These are phyloP conservation scores for Brachycybe producta DNA, from an alignment of 2,888 invertebrate species.

Conservation along the genomic window DNA sequence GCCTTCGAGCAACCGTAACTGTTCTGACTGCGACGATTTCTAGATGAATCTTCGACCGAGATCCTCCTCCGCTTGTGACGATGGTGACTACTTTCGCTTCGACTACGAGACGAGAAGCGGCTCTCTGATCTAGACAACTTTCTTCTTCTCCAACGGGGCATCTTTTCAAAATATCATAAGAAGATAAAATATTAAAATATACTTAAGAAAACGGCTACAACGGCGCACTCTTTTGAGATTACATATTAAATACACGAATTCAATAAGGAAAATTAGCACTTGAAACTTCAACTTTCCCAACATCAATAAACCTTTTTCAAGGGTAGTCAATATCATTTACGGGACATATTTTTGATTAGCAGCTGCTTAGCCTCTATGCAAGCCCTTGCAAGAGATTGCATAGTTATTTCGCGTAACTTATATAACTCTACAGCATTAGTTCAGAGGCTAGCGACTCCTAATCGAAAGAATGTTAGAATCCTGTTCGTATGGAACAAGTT, in stretches of 20 bases:
- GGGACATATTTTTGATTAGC: too few relatives aligned
- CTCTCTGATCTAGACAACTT: slow-evolving; percentile 15
- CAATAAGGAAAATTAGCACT: background rate
- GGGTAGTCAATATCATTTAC: too few relatives aligned
- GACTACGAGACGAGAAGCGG: slow-evolving; percentile 14
- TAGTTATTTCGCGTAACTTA: too few relatives aligned
- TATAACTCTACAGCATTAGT: too few relatives aligned
- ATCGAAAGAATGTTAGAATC: too few relatives aligned
- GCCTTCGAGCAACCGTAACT: slow-evolving; percentile 4
- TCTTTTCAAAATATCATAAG: slow-evolving; percentile 5
- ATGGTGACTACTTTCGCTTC: slow-evolving; percentile 12
- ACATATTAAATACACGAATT: background rate
- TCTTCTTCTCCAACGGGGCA: slow-evolving; percentile 13
- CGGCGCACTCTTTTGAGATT: background rate
- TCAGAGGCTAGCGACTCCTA: too few relatives aligned
- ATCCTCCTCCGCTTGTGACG: slow-evolving; percentile 14
- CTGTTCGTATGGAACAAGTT: too few relatives aligned
- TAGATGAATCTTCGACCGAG: too few relatives aligned
- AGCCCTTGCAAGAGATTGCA: too few relatives aligned
- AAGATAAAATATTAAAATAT: background rate
- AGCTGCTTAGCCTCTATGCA: too few relatives aligned
- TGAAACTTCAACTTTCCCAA: background rate
- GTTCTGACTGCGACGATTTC: slow-evolving; percentile 12
- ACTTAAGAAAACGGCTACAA: background rate
- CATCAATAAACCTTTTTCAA: too few relatives aligned